Evolutionary conservation across 2,888 invertebrate genomes (phyloP).

Genomic region (Lepidocyrtinus sp.): DNA sequence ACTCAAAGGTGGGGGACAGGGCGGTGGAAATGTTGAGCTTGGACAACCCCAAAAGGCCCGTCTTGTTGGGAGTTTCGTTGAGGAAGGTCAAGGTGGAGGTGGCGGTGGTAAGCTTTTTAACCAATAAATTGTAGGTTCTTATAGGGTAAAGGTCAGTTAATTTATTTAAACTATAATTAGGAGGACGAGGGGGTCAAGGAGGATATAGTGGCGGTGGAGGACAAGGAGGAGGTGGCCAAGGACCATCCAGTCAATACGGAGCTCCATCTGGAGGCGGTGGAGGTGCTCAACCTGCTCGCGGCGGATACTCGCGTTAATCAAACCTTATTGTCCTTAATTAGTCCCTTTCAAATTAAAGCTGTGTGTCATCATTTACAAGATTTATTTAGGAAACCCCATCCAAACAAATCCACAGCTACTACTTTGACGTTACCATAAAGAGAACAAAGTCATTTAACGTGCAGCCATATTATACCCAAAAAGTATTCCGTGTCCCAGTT

Average conservation of each 20-base stretch:
- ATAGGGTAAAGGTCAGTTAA: no score
- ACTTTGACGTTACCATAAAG: slow-evolving; percentile 13
- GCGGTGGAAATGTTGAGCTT: slow-evolving; percentile 37
- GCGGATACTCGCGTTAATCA: slow-evolving; percentile 41
- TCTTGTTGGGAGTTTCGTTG: slow-evolving; percentile 48
- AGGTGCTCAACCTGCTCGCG: background rate
- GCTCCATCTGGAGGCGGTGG: background rate
- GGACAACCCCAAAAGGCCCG: slow-evolving; percentile 39
- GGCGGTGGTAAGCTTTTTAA: no score
- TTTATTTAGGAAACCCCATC: background rate
- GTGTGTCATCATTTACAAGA: slow-evolving; percentile 10
- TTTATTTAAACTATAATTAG: no score
- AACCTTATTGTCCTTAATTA: background rate
- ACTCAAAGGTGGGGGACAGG: slow-evolving; percentile 16
- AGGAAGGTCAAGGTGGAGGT: slow-evolving; percentile 60
- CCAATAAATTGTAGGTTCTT: no score
- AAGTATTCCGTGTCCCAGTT: background rate
- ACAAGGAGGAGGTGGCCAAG: slow-evolving; percentile 28
- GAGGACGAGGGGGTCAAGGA: no score
- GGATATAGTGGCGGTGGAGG: slow-evolving; percentile 4
- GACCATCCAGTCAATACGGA: slow-evolving; percentile 14
- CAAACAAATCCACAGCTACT: no score
- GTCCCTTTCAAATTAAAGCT: slow-evolving; percentile 8
- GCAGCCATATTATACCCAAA: background rate
- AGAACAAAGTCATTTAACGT: background rate